Evolutionary conservation across 2,888 invertebrate genomes (phyloP), one percentile per base, ranked within the genome.

Genomic region (Calameuta idolon): DNA sequence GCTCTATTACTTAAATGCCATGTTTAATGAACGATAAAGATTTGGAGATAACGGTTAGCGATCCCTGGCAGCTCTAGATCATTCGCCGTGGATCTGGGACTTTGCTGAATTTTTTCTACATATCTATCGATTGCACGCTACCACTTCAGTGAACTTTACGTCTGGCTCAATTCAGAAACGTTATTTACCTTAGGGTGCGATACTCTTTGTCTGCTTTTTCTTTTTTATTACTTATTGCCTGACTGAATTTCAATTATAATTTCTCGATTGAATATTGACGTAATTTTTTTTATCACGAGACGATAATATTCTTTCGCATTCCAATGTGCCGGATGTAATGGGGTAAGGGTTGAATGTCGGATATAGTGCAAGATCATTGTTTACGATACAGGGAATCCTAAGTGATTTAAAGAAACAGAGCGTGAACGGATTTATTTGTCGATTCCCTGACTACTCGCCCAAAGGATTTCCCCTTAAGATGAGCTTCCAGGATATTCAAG

Each of bases 331-430:
- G 23, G 2, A 55, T 23, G 23, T 55, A 5, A 55, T 55, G 23
- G 15, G 55, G 0, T 55, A 55, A 55, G 15, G 5, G 23, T 55
- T 15, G 5, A 55, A 55, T 23, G 9, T 55, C 55, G 55, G 55
- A 55, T 9, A 55, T 55, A 23, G 23, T 55, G 23, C 23, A 9
- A 55, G 23, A 55, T 23, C 9, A 23, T 23, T 55, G 23, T 55
- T 15, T 9, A 23, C 23, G 23, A 55, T 55, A 55, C 23, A 23
- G 2, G 37, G n/a, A 77, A 40, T 77, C 77, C 75, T 71, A 69
- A 37, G 75, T 33, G 77, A 55, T 23, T 23, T 55, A 55, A 55
- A 23, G 55, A 55, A 55, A 55, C 23, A 5, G 55, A 55, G 55
- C 23, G 55, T 55, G 55, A 55, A 55, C 9, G 55, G 23, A 55